These are phyloP conservation scores for Episyrphus balteatus DNA, from an alignment of 1,140 invertebrate species.

Conservation along the genomic window DNA sequence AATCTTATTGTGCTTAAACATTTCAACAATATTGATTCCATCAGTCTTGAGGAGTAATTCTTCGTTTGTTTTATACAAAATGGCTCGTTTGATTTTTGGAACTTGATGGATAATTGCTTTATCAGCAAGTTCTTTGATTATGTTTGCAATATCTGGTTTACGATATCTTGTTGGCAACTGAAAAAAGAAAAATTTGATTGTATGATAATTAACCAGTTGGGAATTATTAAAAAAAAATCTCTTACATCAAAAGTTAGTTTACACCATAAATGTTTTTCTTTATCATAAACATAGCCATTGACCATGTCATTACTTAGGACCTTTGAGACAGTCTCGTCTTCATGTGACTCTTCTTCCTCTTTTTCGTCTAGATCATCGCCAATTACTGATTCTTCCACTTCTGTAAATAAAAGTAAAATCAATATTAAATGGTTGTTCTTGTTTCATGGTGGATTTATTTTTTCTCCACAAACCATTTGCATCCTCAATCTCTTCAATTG, in stretches of 20 bases:
- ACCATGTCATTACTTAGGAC: conserved; percentile 36
- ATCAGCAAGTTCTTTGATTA: conserved; percentile 61
- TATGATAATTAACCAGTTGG: conserved; percentile 16
- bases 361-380: conserved; percentile 47
- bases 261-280: conserved; percentile 59
- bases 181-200: too few relatives aligned
- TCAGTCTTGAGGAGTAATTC: conserved; percentile 76
- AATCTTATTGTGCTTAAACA: conserved; percentile 70
- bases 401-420: conserved; percentile 33
- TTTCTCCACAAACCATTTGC: conserved; percentile 25
- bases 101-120: conserved; percentile 72
- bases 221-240: conserved; percentile 5
- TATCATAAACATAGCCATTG: conserved; percentile 64
- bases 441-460: neutral
- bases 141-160: conserved; percentile 63
- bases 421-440: too few relatives aligned
- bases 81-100: conserved; percentile 69
- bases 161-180: conserved; percentile 53
- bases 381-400: conserved; percentile 66
- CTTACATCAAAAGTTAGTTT: conserved; percentile 53
- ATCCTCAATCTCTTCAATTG: conserved; percentile 47
- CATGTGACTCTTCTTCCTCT: conserved; percentile 42
- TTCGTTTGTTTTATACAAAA: conserved; percentile 51
- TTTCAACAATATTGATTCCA: conserved; percentile 85
- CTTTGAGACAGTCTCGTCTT: conserved; percentile 42